Evolutionary conservation across 2,888 invertebrate species (phyloP).

Genomic region (Therioaphis trifolii): DNA sequence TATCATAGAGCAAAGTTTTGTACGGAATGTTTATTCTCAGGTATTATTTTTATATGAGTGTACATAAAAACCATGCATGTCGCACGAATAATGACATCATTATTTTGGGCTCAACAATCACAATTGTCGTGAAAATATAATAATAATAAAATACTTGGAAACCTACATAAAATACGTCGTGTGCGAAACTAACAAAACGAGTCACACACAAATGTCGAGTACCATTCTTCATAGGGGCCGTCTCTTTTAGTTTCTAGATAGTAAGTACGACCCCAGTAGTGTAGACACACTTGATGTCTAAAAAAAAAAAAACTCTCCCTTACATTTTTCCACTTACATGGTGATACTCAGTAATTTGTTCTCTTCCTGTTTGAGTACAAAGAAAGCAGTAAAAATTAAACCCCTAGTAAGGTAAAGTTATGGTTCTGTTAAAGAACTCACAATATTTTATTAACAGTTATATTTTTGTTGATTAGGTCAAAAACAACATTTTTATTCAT

Average conservation of each 20-base stretch:
- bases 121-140: constrained; percentile 34
- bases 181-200: constrained; percentile 15
- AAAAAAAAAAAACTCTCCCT: constrained; percentile 26
- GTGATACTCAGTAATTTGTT: constrained; percentile 8
- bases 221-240: background rate
- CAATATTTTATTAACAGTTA: background rate
- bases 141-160: constrained; percentile 36
- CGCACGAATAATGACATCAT: constrained; percentile 33
- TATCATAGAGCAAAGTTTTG: background rate
- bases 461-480: too few relatives aligned
- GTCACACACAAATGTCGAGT: constrained; percentile 40
- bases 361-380: background rate
- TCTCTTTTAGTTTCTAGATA: constrained; percentile 20
- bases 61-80: background rate
- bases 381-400: background rate
- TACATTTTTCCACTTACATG: background rate
- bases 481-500: background rate
- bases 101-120: constrained; percentile 42
- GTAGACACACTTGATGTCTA: constrained; percentile 39
- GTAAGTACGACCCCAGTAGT: constrained; percentile 18
- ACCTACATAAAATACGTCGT: constrained; percentile 12
- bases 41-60: constrained; percentile 10
- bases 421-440: background rate
- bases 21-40: background rate
- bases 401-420: background rate